These are phyloP conservation scores for Portunus trituberculatus DNA, from an alignment of 1,140 invertebrate genomes.

Conservation along the genomic window DNA sequence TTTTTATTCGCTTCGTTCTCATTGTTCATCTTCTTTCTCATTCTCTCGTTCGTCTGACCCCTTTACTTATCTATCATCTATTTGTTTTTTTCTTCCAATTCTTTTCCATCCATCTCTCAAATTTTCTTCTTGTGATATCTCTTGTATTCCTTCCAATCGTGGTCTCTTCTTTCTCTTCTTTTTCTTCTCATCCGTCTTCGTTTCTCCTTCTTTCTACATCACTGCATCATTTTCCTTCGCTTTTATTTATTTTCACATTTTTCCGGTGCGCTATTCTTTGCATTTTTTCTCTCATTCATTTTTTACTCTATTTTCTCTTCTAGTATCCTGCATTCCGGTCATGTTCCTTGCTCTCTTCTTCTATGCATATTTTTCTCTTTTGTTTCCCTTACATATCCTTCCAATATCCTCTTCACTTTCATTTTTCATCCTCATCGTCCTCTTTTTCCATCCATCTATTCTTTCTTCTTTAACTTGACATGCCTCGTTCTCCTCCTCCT, in stretches of 20 bases:
- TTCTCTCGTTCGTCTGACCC: not conserved
- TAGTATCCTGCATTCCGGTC: not conserved
- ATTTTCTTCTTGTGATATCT: not conserved
- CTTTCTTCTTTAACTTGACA: not conserved
- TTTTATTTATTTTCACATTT: not conserved
- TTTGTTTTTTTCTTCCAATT: not conserved
- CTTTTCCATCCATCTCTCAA: not conserved
- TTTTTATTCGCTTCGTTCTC: not conserved
- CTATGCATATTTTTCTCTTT: not conserved
- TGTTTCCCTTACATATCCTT: not conserved
- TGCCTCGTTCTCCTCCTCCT: not conserved
- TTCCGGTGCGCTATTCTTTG: not conserved
- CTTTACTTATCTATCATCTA: not conserved
- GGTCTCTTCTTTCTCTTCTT: not conserved
- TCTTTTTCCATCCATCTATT: not conserved
- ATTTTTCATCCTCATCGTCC: not conserved
- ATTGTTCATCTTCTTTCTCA: not conserved
- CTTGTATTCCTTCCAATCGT: no score
- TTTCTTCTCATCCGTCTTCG: not conserved
- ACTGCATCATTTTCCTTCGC: no score
- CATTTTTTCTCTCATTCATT: not conserved
- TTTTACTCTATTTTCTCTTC: not conserved
- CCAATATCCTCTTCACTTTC: not conserved
- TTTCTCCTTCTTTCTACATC: not conserved
- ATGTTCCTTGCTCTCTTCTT: not conserved